phyloP scores from a whole-genome alignment of 2,797 vertebrate genomes.

The Phataginus tetradactyla region DNA sequence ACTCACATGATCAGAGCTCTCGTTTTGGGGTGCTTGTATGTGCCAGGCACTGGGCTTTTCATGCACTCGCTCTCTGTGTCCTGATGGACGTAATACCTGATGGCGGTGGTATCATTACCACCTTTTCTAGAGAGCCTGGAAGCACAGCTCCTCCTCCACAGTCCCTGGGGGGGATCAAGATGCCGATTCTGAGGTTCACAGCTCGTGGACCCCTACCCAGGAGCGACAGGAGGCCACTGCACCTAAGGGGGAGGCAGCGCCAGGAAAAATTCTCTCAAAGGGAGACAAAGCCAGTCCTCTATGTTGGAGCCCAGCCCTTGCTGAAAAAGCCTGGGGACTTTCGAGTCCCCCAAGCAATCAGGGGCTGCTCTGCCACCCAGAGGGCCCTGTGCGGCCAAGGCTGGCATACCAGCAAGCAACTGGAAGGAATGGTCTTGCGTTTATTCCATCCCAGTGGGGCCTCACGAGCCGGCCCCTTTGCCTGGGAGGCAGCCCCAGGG shows the following conservation, averaged over 20 bases:
- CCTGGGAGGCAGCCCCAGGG: fast-evolving
- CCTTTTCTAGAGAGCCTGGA: neutral
- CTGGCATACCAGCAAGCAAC: fast-evolving
- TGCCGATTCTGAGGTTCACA: neutral
- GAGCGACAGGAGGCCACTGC: fast-evolving
- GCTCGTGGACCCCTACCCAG: neutral
- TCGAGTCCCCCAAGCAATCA: neutral
- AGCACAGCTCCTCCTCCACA: neutral
- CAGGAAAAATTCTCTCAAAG: neutral
- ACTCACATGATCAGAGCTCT: neutral
- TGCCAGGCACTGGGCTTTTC: neutral
- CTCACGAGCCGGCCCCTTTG: neutral
- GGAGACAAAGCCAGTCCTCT: neutral
- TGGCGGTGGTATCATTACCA: neutral
- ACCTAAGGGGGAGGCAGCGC: neutral
- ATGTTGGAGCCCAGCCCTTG: neutral
- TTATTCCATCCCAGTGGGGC: too few species aligned
- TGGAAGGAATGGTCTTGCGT: neutral
- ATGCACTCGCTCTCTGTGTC: fast-evolving
- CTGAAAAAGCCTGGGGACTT: neutral
- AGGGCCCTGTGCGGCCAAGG: fast-evolving
- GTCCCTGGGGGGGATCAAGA: neutral
- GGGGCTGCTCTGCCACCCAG: neutral
- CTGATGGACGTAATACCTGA: neutral
- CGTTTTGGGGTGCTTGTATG: neutral